Percentiles rank a stretch among this genome's conserved stretches.
phyloP scores from a whole-genome alignment of 2,888 invertebrate genomes.

The Celastrina argiolus region DNA sequence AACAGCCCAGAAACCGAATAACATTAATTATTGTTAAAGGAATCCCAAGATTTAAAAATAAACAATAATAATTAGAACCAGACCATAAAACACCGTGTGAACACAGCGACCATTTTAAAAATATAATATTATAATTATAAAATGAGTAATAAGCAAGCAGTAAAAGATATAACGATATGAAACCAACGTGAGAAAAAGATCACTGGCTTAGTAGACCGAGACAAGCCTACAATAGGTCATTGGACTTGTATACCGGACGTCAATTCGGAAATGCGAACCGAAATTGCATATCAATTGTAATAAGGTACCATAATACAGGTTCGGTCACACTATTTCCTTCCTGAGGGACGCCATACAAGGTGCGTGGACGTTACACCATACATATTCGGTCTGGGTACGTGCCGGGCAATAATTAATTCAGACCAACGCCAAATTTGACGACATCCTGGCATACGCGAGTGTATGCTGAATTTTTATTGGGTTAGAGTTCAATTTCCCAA shows the following conservation, averaged over 20 bases:
- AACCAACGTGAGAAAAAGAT: constrained; percentile 3
- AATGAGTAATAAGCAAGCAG: neutral
- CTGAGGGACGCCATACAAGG: constrained; percentile 59
- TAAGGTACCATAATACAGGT: constrained; percentile 41
- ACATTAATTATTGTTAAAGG: neutral
- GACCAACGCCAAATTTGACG: constrained; percentile 61
- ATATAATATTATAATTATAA: neutral
- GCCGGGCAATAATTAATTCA: constrained; percentile 71
- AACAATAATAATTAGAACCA: neutral
- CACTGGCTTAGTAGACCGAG: neutral
- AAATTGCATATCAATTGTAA: constrained; percentile 61
- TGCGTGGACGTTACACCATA: constrained; percentile 45
- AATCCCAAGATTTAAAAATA: neutral
- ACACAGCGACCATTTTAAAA: neutral
- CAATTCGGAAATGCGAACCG: constrained; percentile 57
- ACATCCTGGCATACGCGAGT: constrained; percentile 48
- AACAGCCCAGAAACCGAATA: neutral
- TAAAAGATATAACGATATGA: neutral
- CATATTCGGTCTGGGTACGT: constrained; percentile 69
- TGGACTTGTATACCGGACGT: constrained; percentile 47
- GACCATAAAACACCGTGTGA: constrained; percentile 1
- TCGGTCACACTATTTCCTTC: constrained; percentile 70
- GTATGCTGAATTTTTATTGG: constrained; percentile 49
- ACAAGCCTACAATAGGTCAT: constrained; percentile 39
- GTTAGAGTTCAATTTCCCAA: constrained; percentile 51